Percentiles rank a stretch among this genome's conserved stretches.
These are phyloP conservation scores for Beris chalybata DNA, from an alignment of 2,888 invertebrate species.

Conservation along the genomic window DNA sequence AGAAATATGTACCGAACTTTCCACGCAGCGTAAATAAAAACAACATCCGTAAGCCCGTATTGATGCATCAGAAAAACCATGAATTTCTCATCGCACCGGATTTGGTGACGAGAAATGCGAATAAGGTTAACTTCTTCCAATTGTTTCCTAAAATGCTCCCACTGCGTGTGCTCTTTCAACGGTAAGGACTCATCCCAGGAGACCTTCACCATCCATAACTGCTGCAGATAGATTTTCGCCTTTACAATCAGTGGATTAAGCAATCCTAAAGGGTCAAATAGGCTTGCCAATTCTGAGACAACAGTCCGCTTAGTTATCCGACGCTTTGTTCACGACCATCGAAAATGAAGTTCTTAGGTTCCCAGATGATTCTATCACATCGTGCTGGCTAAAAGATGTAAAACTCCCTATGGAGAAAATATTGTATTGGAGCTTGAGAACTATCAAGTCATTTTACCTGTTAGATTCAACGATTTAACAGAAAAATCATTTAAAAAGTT, in stretches of 20 bases:
- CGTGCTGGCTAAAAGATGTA: no score
- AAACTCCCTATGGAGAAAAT: no score
- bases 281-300: neutral
- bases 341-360: neutral
- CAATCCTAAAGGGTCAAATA: neutral
- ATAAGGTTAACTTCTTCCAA: neutral
- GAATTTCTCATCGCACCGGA: neutral
- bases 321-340: neutral
- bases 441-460: no score
- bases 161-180: neutral
- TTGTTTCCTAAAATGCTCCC: neutral
- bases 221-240: neutral
- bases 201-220: neutral
- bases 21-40: slow-evolving; percentile 1
- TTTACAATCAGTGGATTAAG: neutral
- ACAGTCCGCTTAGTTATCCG: neutral
- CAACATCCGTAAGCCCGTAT: neutral
- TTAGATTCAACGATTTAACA: no score
- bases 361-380: neutral
- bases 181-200: neutral
- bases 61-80: neutral
- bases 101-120: neutral
- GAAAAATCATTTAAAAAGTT: no score
- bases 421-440: no score
- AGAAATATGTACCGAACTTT: neutral